Base-by-base conservation (phyloP, 2,888 invertebrate genomes). In the Spodoptera picta region DNA sequence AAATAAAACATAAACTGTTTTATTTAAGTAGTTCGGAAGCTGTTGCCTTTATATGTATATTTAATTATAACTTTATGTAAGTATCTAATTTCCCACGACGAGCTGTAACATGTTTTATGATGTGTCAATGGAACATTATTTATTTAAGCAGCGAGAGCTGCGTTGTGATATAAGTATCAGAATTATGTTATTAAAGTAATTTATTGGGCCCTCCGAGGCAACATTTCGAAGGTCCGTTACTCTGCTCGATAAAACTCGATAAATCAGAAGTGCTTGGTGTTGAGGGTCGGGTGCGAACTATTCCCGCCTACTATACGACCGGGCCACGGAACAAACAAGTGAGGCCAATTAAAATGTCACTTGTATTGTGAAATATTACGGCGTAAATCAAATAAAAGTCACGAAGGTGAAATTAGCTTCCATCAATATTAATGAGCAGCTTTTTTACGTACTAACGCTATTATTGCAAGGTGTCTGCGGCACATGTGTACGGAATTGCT, bases 271-370 rank as follows among this genome's bases (percentile, higher is more conserved):
- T 24, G 51, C 48, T 62, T 50, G 55, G 64, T 61, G 59, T 48
- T 62, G 69, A 61, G 64, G 57, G 62, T 53, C 52, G 56, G 47
- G 19, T 50, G 70, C 42, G 57, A 55, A 63, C 48, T 53, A 55
- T 54, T 43, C 36, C 62, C 76, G 62, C 73, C 76, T 75, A 75
- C 75, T 44, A 45, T 54, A 7, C 63, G 54, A 42, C 42, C 49
- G 52, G 59, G 60, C 44, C 63, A 52, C 69, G 73, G 69, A 73
- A 80, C 60, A 72, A 74, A 75, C 69, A 73, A 68, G 61, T 52
- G 58, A 51, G 54, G 47, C 69, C 80, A 77, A 84, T 83, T 81
- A 83, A 72, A 73, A 69, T 69, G 82, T 78, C 82, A 69, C 64
- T 71, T 76, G 59, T 70, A 59, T 59, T 72, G 67, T 82, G 76